Evolutionary conservation across 2,797 vertebrate species (phyloP).

Genomic region (Oryzias dopingdopingensis): DNA sequence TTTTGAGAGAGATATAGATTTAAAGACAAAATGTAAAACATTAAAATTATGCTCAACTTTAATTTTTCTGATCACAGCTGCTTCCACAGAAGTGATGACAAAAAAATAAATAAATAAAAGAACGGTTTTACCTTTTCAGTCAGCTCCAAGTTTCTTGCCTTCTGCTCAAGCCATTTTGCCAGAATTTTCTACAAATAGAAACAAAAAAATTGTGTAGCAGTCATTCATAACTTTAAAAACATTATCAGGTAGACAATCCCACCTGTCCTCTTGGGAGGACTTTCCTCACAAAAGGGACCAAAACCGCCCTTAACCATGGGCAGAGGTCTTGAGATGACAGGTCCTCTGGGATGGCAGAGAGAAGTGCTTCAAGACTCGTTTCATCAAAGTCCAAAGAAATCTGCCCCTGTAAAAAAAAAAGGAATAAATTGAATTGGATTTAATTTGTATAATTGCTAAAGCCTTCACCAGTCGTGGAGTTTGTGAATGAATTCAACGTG

Average conservation of each 20-base stretch:
- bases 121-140: constrained; percentile 87
- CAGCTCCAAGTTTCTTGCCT: constrained; percentile 89
- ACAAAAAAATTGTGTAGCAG: constrained; percentile 4
- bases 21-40: too few relatives aligned
- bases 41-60: too few relatives aligned
- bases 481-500: neutral
- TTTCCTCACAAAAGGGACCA: constrained; percentile 88
- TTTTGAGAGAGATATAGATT: too few relatives aligned
- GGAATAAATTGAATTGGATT: neutral
- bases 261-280: constrained; percentile 88
- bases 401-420: constrained; percentile 79
- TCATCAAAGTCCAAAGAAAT: constrained; percentile 83
- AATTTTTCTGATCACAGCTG: neutral
- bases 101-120: too few relatives aligned
- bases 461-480: too few relatives aligned
- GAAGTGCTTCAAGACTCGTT: constrained; percentile 79
- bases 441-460: too few relatives aligned
- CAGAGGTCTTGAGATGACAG: constrained; percentile 81
- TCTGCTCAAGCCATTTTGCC: constrained; percentile 91
- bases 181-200: constrained; percentile 80
- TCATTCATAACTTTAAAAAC: neutral
- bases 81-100: too few relatives aligned
- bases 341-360: constrained; percentile 81
- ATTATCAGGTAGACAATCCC: constrained; percentile 12
- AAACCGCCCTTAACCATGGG: constrained; percentile 86